Evolutionary conservation across 2,113 vertebrate species (phyloP), one percentile per base, ranked within the genome.

Genomic region (Bagarius yarrelli): DNA sequence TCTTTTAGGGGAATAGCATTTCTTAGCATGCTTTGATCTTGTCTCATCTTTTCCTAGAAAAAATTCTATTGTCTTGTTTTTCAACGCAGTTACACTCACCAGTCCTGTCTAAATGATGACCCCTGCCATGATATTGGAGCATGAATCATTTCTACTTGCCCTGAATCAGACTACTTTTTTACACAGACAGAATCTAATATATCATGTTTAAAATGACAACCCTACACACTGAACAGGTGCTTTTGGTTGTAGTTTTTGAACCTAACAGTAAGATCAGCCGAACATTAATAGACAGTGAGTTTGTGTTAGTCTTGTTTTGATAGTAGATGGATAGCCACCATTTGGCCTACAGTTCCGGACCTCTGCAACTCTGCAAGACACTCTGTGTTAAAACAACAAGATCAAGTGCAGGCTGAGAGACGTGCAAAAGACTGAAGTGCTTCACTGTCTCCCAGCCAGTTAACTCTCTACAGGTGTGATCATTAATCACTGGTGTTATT

Each of bases 401-500:
- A 56, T 83, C 57, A 83, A 83, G 74, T 83, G 64, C n/a, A 75
- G 34, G 79, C 55, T 82, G 76, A 73, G 50, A 64, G 67, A 73
- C 8, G 36, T 53, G 36, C 61, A 15, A 56, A 64, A 72, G 61
- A 70, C 80, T 56, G 27, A 59, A 81, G 76, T 79, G 55, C 78
- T 77, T 79, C 59, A 53, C 47, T 25, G 75, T 78, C 77, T 21
- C 83, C 78, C 23, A 66, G 47, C 82, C 56, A 73, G 81, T 86
- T 84, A 82, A 73, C 76, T 44, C 72, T 40, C 79, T 40, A 83
- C 86, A 89, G 85, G 83, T 88, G 85, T 88, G 83, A 77, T 78
- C 86, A 88, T 90, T 82, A 91, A 87, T 91, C 87, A 89, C 76
- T 73, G 61, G 70, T 90, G 86, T 89, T 91, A 91, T 81, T 74